Evolutionary conservation across 2,888 invertebrate genomes (phyloP), one percentile per base, ranked within the genome.

Genomic region (Platynereis dumerilii): DNA sequence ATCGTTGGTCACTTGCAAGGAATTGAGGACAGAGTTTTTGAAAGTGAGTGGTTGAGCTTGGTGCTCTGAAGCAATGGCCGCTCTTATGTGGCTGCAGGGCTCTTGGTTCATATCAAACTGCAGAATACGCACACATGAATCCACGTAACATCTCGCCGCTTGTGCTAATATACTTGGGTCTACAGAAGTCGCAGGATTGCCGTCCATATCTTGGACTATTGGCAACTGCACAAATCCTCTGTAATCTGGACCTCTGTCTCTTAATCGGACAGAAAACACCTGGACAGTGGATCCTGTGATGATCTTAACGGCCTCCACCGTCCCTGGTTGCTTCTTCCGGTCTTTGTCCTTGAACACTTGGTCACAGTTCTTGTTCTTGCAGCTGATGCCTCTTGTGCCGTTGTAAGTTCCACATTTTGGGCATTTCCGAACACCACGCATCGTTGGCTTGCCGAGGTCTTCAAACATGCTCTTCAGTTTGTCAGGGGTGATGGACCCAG

Each of bases 401-500:
- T 91, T 92, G 69, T 88, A 88, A 1, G 88, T 88, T 0, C 91
- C 90, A 85, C 92, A 93, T 76, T 90, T 90, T 0, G 88, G 88
- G 78, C 92, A 93, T 77, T 90, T 90, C 72, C 90, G 87, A 0
- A 92, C 87, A 3, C 92, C 92, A 58, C 92, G 83, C 59, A 88
- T 82, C 0, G 91, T 91, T 2, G 90, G 87, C 77, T 88, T 87
- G 22, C 89, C 89, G 64, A 89, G 80, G 75, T 88, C 88, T 57
- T 86, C 87, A 69, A 89, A 78, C 29, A 81, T 71, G 42, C 76
- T 72, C 66, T 79, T 79, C 34, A 79, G 64, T 67, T 80, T 82
- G 17, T 80, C 77, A 10, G 69, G 63, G 7, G 67, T 64, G 10
- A 67, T 42, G 26, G 67, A 64, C 58, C 63, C 60, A 1, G 29